phyloP scores from a whole-genome alignment of 2,113 vertebrate species.

The Falcunculus frontatus region DNA sequence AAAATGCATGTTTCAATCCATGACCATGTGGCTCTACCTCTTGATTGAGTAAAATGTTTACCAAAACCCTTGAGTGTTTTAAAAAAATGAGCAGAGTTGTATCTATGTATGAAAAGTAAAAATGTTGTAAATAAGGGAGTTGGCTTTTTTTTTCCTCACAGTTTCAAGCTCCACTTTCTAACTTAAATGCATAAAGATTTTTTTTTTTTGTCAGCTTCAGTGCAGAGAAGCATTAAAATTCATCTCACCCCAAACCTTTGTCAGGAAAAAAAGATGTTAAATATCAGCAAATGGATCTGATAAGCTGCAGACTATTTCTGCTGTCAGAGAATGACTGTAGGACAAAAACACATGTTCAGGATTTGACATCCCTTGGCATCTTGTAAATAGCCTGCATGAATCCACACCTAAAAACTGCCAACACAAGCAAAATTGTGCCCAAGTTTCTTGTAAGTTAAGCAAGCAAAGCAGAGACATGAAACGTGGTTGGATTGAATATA shows the following conservation, averaged over 20 bases:
- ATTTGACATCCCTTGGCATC: slow-evolving; percentile 81
- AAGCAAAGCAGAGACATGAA: slow-evolving; percentile 74
- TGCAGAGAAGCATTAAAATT: slow-evolving; percentile 74
- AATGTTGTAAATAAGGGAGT: slow-evolving; percentile 58
- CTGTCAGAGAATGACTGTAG: slow-evolving; percentile 73
- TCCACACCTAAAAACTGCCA: slow-evolving; percentile 80
- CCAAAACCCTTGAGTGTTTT: neutral
- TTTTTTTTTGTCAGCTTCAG: slow-evolving; percentile 67
- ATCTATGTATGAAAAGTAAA: slow-evolving; percentile 38
- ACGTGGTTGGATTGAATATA: slow-evolving; percentile 73
- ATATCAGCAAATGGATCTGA: slow-evolving; percentile 79
- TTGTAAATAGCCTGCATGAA: slow-evolving; percentile 78
- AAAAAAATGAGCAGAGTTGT: neutral
- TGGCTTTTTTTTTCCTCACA: slow-evolving; percentile 40
- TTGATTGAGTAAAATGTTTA: neutral
- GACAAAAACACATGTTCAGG: slow-evolving; percentile 75
- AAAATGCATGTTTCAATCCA: neutral
- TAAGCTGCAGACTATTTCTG: slow-evolving; percentile 76
- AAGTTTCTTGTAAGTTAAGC: slow-evolving; percentile 79
- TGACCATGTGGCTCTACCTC: neutral
- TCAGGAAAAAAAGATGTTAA: slow-evolving; percentile 72
- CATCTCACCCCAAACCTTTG: slow-evolving; percentile 69
- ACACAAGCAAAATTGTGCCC: slow-evolving; percentile 75
- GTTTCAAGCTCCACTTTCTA: slow-evolving; percentile 56
- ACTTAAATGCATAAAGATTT: slow-evolving; percentile 61